phyloP scores from a whole-genome alignment of 2,113 vertebrate species.

The Chaetura pelagica region DNA sequence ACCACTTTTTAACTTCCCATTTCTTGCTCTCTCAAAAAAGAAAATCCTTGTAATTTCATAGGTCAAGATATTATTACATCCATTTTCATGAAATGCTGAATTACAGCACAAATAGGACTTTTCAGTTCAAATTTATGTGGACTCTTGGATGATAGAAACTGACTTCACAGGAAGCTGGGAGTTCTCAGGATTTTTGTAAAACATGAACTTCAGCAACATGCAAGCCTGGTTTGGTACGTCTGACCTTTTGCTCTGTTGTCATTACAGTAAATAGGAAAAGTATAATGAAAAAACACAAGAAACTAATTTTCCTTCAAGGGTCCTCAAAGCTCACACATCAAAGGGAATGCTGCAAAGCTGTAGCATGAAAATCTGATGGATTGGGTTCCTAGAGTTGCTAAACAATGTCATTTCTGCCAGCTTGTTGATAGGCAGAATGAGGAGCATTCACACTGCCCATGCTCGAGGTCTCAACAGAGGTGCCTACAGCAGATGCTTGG shows the following conservation, averaged over 20 bases:
- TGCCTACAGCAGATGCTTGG: not conserved
- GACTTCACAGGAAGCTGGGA: not conserved
- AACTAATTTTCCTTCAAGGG: not conserved
- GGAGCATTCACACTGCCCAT: not conserved
- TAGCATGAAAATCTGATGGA: not conserved
- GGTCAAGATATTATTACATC: not conserved
- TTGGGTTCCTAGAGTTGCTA: not conserved
- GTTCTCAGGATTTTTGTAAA: not conserved
- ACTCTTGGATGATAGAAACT: not conserved
- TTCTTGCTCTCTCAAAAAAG: not conserved
- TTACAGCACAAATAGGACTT: not conserved
- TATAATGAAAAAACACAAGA: not conserved
- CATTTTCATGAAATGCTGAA: not conserved
- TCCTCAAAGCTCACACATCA: not conserved
- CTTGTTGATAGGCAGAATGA: not conserved
- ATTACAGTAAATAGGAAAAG: not conserved
- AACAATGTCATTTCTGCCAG: not conserved
- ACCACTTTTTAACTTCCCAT: not conserved
- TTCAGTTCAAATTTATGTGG: not conserved
- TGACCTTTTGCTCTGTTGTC: not conserved
- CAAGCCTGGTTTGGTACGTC: not conserved
- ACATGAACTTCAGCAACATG: not conserved
- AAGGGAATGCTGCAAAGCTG: not conserved
- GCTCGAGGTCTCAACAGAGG: fast-evolving
- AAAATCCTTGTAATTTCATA: not conserved